These are phyloP conservation scores for Pseudochirops cupreus DNA, from an alignment of 2,797 vertebrate genomes.

Conservation along the genomic window DNA sequence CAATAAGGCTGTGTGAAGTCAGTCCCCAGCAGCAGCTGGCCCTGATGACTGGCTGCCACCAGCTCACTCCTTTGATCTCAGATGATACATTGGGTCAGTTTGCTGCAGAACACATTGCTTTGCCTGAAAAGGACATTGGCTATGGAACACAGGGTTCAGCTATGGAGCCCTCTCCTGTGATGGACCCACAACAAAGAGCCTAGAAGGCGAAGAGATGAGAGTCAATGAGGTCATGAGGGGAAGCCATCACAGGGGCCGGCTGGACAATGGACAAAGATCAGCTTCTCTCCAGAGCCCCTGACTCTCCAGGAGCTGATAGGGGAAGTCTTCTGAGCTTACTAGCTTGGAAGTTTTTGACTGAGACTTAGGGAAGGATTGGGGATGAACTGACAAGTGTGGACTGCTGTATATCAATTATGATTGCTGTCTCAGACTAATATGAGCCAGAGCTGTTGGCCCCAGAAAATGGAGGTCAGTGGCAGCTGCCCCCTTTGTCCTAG, in stretches of 20 bases:
- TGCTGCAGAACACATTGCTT: background rate
- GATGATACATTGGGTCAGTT: background rate
- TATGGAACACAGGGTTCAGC: background rate
- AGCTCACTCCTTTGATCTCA: fast-evolving
- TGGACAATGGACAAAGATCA: background rate
- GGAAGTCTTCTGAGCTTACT: background rate
- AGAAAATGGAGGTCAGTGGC: background rate
- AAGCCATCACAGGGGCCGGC: background rate
- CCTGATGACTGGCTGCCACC: fast-evolving
- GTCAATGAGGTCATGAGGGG: background rate
- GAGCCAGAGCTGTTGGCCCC: background rate
- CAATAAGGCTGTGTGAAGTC: fast-evolving
- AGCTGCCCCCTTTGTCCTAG: background rate
- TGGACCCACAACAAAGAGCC: background rate
- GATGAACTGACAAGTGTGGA: background rate
- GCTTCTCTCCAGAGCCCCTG: background rate
- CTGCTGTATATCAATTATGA: background rate
- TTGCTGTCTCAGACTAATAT: background rate
- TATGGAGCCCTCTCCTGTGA: background rate
- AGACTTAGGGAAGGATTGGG: background rate
- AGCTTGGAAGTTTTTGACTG: background rate
- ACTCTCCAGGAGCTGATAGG: background rate
- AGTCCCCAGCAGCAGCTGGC: too few species aligned
- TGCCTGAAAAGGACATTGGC: background rate
- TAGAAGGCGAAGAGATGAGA: fast-evolving